Base-by-base conservation (phyloP, 2,888 invertebrate species). In the Crossocerus cetratus region DNA sequence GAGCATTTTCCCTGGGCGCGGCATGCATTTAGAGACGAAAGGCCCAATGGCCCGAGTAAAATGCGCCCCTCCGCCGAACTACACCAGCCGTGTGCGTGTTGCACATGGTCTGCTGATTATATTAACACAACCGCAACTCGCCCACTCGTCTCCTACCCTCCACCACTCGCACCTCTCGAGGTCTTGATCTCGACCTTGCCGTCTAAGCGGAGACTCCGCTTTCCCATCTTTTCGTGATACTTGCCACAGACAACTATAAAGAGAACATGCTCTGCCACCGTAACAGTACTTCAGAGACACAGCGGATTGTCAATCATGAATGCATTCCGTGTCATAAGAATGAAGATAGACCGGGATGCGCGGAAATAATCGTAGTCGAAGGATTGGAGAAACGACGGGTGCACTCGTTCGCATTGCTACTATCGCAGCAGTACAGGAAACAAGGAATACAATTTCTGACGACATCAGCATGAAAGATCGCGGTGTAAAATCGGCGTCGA, bases 31-130 rank as follows among this genome's bases (percentile, higher is more conserved):
- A 77, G 69, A 73, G 21, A 55, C 22, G 49, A 73, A 58, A 32
- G 32, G 32, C 32, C 69, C 79, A 81, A 81, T 81, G 77, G 75
- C 65, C 72, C 59, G 72, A 68, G 69, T 71, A 77, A 79, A 79
- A 82, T 79, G 69, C 68, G 70, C 71, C 70, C 49, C 68, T 66
- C 56, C 49, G 45, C 64, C 54, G n/a, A 32, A 32, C 32, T 32
- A 32, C 32, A 32, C 32, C 32, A 3, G 11, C 32, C 11, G 32
- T 32, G 61, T 62, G 68, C 63, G 65, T 69, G 69, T 63, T 72
- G 77, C 77, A 77, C 80, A 80, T 79, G 71, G 67, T 54, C 61
- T 65, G 45, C 61, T 81, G 81, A 78, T 81, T 80, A 76, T 76
- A 74, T 81, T 78, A 77, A 78, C 81, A 64, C 69, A 55, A 69